These are phyloP conservation scores for Lepidurus couesii DNA, from an alignment of 1,140 invertebrate genomes.

Conservation along the genomic window DNA sequence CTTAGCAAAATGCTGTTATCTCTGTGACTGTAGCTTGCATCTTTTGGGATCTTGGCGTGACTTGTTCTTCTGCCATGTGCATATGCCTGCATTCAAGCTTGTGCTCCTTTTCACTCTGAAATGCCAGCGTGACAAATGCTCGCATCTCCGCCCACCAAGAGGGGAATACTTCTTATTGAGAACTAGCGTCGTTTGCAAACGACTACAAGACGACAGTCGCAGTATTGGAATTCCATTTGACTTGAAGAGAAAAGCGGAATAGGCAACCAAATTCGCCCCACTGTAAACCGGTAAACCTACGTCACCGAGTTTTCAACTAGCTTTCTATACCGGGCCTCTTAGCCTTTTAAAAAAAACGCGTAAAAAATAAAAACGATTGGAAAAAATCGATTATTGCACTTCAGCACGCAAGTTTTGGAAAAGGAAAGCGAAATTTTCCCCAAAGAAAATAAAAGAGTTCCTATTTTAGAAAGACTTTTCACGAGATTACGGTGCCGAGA, in stretches of 20 bases:
- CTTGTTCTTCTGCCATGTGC: constrained; percentile 13
- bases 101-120: constrained; percentile 4
- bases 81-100: constrained; percentile 13
- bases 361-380: no score
- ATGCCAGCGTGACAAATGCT: constrained; percentile 18
- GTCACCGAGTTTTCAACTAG: neutral
- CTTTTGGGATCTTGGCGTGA: neutral
- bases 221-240: neutral
- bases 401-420: no score
- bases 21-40: neutral
- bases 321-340: neutral
- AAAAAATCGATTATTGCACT: no score
- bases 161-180: constrained; percentile 11
- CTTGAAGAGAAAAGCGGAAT: neutral
- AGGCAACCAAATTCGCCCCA: neutral
- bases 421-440: no score
- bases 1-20: neutral
- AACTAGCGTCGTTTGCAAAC: neutral
- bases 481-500: no score
- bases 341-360: no score
- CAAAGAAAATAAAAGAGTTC: no score
- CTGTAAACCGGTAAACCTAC: neutral
- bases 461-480: no score
- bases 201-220: neutral
- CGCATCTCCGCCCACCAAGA: constrained; percentile 13